A percentile compares a stretch with the other conserved stretches of the same genome.
phyloP scores from a whole-genome alignment of 2,888 invertebrate genomes.

The Cylloceria caligata region DNA sequence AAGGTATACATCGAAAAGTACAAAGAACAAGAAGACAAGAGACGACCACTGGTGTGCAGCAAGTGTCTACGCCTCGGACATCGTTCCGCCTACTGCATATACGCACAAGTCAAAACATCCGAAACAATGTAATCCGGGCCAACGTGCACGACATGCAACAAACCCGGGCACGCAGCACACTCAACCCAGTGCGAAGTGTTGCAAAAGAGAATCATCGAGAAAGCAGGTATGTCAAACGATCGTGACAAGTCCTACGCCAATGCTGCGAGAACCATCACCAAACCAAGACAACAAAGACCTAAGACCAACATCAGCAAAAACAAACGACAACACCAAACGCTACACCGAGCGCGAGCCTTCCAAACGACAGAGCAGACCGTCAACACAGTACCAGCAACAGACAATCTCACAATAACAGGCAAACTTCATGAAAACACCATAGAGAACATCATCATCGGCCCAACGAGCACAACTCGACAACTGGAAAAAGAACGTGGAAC shows the following conservation, averaged over 20 bases:
- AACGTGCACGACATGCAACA: constrained; percentile 1
- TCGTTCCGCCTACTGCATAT: background rate
- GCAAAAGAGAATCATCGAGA: constrained; percentile 14
- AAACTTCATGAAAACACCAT: background rate
- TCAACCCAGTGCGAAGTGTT: background rate
- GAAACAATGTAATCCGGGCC: background rate
- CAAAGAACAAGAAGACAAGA: constrained; percentile 1
- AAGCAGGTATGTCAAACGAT: constrained; percentile 12
- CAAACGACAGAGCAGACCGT: background rate
- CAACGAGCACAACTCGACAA: background rate
- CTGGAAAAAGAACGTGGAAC: background rate
- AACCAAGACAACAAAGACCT: constrained; percentile 1
- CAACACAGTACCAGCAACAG: background rate
- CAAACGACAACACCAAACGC: background rate
- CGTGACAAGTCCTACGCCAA: background rate
- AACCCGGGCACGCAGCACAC: constrained; percentile 16
- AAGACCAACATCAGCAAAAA: constrained; percentile 1
- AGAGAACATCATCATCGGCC: background rate
- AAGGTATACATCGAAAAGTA: background rate
- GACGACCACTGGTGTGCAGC: background rate
- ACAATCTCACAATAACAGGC: constrained; percentile 3
- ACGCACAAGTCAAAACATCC: background rate
- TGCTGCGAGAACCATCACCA: background rate
- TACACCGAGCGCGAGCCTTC: background rate
- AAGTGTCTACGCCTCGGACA: background rate